Evolutionary conservation across 92 coral and sea anemone species (phyloP), one percentile per base, ranked within the genome.

Genomic region (Chrysogorgia sp.): DNA sequence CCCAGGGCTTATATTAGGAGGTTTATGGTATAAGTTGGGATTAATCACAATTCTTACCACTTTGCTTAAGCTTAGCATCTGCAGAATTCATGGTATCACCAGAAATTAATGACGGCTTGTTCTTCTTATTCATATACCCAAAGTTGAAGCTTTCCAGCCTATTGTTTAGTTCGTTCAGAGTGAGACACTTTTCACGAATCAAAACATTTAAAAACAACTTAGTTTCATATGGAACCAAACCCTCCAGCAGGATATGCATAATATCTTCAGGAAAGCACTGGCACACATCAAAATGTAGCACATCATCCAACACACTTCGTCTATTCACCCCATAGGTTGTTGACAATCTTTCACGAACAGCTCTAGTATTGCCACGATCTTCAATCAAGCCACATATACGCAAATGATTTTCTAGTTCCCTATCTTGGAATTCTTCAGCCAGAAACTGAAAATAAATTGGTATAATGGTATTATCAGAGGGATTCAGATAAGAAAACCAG

Each of bases 181-280:
- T 83, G 24, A 83, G 34, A 29, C 61, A 30, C 29, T 61, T 68
- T 17, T 75, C 71, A 65, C 75, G 68, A 49, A 83, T 75, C 4
- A 83, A 31, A 28, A 63, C 69, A 34, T 65, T 83, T 28, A 75
- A 25, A 23, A 65, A 63, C 13, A 53, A 50, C 58, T 83, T 83
- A 23, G 82, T 75, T 34, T 65, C 78, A 55, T 83, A 83, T 37
- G 87, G 87, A 33, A 83, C 81, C 33, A 75, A 43, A 21, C 87
- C 86, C 31, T 82, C 86, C 26, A 82, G n/a, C n/a, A n/a, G n/a
- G n/a, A n/a, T n/a, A n/a, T n/a, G n/a, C 86, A 82, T 82, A 13
- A 74, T 82, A 23, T 82, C 86, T 31, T 82, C 77, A 19, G 87
- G 82, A 17, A 75, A 75, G 56, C 87, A 83, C 63, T 64, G 61